Percentiles rank a stretch among this genome's conserved stretches.
Evolutionary conservation across 2,113 vertebrate genomes (phyloP).

Genomic region (Vicugna pacos): DNA sequence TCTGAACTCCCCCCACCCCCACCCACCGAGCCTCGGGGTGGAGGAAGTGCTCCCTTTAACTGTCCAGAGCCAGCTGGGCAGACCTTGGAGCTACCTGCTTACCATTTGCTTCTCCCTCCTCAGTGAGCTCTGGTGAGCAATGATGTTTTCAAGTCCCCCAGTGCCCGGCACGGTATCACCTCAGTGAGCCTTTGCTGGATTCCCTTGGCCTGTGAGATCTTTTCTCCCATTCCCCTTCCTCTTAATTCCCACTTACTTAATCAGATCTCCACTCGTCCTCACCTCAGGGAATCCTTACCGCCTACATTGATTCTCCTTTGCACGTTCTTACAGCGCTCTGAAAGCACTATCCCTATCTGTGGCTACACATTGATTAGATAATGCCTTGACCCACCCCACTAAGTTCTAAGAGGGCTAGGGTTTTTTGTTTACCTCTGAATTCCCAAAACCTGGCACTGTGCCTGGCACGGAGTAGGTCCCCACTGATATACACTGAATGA

Average conservation of each 20-base stretch:
- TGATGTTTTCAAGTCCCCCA: accelerated
- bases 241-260: background rate
- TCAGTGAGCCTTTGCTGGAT: background rate
- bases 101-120: background rate
- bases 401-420: background rate
- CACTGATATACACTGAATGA: background rate
- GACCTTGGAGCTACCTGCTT: background rate
- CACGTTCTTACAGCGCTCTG: background rate
- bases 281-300: background rate
- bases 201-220: background rate
- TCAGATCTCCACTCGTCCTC: background rate
- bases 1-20: background rate
- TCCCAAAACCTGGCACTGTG: background rate
- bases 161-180: background rate
- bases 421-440: background rate
- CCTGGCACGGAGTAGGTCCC: background rate
- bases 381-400: background rate
- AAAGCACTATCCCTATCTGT: background rate
- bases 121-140: background rate
- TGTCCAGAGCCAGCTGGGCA: accelerated
- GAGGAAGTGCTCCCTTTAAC: background rate
- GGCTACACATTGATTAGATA: background rate
- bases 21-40: background rate
- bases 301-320: background rate
- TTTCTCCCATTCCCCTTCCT: background rate